These are phyloP conservation scores for Amphipoea oculea DNA, from an alignment of 2,888 invertebrate species.

Conservation along the genomic window DNA sequence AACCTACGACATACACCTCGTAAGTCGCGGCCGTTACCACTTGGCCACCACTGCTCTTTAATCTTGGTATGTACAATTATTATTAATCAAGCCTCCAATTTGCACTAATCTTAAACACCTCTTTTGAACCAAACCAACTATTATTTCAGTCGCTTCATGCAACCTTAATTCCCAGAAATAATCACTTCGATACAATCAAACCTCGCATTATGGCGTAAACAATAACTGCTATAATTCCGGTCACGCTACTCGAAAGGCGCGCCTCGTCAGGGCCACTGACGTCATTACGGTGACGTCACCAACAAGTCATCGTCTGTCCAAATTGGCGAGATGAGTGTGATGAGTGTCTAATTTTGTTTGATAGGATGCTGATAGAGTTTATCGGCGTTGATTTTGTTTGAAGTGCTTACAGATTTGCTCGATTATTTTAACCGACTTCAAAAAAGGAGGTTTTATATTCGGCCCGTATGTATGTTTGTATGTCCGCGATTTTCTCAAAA, in stretches of 20 bases:
- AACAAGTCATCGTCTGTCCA: slow-evolving; percentile 33
- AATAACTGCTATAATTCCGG: slow-evolving; percentile 43
- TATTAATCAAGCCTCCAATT: neutral
- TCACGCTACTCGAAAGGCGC: slow-evolving; percentile 53
- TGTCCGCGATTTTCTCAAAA: too few species aligned
- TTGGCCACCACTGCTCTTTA: too few species aligned
- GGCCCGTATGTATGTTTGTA: too few species aligned
- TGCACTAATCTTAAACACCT: slow-evolving; percentile 23
- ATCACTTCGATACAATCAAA: slow-evolving; percentile 54
- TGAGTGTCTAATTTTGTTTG: slow-evolving; percentile 22
- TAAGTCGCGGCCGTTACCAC: too few species aligned
- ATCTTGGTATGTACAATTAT: neutral
- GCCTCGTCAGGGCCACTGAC: slow-evolving; percentile 48
- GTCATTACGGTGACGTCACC: slow-evolving; percentile 58
- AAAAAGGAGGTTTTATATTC: too few species aligned
- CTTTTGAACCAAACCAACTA: neutral
- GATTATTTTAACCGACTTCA: too few species aligned
- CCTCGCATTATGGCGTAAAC: slow-evolving; percentile 37
- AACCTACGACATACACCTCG: too few species aligned
- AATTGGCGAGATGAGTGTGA: slow-evolving; percentile 29
- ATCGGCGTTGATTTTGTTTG: slow-evolving; percentile 8
- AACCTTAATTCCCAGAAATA: slow-evolving; percentile 32
- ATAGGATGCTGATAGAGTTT: slow-evolving; percentile 12
- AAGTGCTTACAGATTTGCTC: neutral
- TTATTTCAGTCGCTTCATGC: neutral